Evolutionary conservation across 2,888 invertebrate genomes (phyloP).

Genomic region (Deilephila porcellus): DNA sequence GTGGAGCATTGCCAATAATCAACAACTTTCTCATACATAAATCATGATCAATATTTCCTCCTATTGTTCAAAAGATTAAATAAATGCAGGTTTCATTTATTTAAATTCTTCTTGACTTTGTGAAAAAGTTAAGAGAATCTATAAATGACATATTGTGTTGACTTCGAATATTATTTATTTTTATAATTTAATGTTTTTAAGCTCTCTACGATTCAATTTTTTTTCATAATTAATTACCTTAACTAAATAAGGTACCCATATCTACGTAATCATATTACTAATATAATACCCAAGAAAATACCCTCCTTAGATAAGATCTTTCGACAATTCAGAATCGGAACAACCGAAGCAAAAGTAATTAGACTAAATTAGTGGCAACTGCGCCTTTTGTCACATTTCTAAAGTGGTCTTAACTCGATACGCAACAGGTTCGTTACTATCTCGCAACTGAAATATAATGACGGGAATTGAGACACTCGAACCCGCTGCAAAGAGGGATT

Average conservation of each 20-base stretch:
- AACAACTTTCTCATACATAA: too few species aligned
- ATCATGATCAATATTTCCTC: background rate
- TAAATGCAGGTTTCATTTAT: too few species aligned
- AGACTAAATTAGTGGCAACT: conserved; percentile 24
- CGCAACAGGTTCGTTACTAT: conserved; percentile 34
- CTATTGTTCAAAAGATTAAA: background rate
- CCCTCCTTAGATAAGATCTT: background rate
- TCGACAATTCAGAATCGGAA: conserved; percentile 3
- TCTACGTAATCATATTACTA: background rate
- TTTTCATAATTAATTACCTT: too few species aligned
- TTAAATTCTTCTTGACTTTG: too few species aligned
- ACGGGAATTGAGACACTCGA: conserved; percentile 52
- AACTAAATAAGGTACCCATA: too few species aligned
- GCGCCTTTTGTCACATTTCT: conserved; percentile 14
- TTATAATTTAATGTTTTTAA: too few species aligned
- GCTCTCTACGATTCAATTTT: too few species aligned
- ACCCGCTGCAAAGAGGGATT: conserved; percentile 57
- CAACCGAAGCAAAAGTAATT: conserved; percentile 25
- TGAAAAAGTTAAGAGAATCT: too few species aligned
- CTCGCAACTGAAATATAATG: conserved; percentile 51
- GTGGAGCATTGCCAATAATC: background rate
- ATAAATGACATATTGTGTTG: too few species aligned
- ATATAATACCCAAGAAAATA: background rate
- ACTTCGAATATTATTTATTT: too few species aligned
- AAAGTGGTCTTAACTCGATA: conserved; percentile 24